A percentile compares a stretch with the other conserved stretches of the same genome.
These are phyloP conservation scores for Diaphora mendica DNA, from an alignment of 2,888 invertebrate species.

Conservation along the genomic window DNA sequence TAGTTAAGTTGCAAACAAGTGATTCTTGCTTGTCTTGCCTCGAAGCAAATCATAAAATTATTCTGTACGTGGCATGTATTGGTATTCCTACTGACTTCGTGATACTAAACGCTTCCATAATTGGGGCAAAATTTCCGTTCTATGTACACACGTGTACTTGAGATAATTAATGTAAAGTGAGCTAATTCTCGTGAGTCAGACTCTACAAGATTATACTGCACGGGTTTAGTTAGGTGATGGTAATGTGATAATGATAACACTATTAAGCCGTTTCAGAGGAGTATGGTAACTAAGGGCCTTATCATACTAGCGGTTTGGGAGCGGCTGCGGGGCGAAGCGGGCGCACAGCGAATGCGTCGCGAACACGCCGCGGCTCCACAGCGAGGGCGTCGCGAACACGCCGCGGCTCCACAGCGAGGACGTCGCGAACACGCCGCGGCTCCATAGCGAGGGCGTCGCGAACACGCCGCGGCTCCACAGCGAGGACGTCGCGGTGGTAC, in stretches of 20 bases:
- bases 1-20: background rate
- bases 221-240: constrained; percentile 10
- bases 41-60: background rate
- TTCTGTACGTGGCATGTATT: background rate
- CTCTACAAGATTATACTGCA: constrained; percentile 19
- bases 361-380: too few species aligned
- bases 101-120: constrained; percentile 18
- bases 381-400: too few species aligned
- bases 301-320: too few species aligned
- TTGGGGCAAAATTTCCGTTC: constrained; percentile 21
- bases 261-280: too few species aligned
- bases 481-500: too few species aligned
- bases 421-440: too few species aligned
- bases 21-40: background rate
- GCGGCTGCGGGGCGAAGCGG: too few species aligned
- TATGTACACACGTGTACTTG: background rate
- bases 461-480: too few species aligned
- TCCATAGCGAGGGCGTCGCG: too few species aligned
- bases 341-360: too few species aligned
- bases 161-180: constrained; percentile 29
- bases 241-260: constrained; percentile 16
- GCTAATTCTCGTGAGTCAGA: constrained; percentile 27
- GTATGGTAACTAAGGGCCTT: too few species aligned
- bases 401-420: too few species aligned
- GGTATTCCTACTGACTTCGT: background rate